Evolutionary conservation across 2,888 invertebrate genomes (phyloP), one percentile per base, ranked within the genome.

Genomic region (Rhorus exstirpatorius): DNA sequence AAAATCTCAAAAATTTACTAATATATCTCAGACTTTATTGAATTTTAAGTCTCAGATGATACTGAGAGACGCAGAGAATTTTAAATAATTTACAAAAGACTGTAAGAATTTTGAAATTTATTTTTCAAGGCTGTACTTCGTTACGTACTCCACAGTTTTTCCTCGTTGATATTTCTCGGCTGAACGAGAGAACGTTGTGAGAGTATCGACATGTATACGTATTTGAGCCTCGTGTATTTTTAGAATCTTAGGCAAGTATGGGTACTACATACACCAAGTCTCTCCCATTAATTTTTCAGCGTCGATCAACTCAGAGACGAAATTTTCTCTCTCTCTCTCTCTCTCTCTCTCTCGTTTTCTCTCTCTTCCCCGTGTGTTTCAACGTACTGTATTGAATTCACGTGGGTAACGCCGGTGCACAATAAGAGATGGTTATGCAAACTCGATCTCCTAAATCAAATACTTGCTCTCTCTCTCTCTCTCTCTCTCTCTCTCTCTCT

Each of bases 401-500:
- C 53, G 24, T 24, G 14, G 35, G 35, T 65, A 68, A 51, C 61
- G 58, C 61, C 14, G 12, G 41, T 60, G 49, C 53, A 60, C 41
- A 35, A 14, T 12, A 24, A 14, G 49, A 58, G 68, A 68, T 63
- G 38, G 76, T 79, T 77, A 61, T 67, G 79, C 78, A 84, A 84
- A 83, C 83, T 83, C 81, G 81, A 84, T 84, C 79, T 83, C 53
- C 83, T 60, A 81, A 83, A 83, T 83, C 81, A 83, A 84, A 84
- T 84, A 81, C 72, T 81, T 79, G 68, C 63, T 78, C 58, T 63
- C 51, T 63, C 76, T 46, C 38, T 72, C 35, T 49, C 60, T 61
- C 74, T 65, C 38, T 68, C 58, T 26, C 51, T 12, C 24, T 35
- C 51, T 74, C 26, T 4, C 31, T n/a, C 19, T n/a, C 41, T 26